Evolutionary conservation across 1,140 invertebrate species (phyloP).

Genomic region (Drosophila punjabiensis): DNA sequence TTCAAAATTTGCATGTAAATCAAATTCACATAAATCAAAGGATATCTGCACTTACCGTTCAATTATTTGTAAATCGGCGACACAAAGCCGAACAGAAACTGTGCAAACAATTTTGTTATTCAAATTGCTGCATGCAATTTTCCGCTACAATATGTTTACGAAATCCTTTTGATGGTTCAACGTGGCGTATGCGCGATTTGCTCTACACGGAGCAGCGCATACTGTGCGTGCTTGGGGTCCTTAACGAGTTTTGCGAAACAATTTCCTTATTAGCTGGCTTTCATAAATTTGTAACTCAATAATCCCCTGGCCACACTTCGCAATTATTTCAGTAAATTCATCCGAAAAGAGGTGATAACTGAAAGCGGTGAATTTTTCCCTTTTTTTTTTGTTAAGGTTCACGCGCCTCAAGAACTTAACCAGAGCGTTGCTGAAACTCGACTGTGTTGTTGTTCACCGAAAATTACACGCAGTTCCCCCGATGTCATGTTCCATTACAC

Average conservation of each 20-base stretch:
- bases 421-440: constrained; percentile 75
- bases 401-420: constrained; percentile 62
- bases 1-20: constrained; percentile 34
- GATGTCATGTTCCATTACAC: constrained; percentile 42
- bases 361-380: constrained; percentile 8
- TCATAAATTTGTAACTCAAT: constrained; percentile 65
- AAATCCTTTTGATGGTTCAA: constrained; percentile 57
- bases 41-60: constrained; percentile 28
- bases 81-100: constrained; percentile 28
- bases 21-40: constrained; percentile 21
- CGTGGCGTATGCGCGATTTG: constrained; percentile 78
- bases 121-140: constrained; percentile 56
- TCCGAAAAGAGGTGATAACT: constrained; percentile 11
- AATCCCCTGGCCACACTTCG: constrained; percentile 26
- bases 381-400: neutral
- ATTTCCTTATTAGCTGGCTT: constrained; percentile 63
- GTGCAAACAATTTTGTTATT: constrained; percentile 50
- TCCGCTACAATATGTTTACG: constrained; percentile 74
- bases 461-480: constrained; percentile 68
- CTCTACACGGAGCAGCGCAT: constrained; percentile 57
- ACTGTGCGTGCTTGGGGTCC: constrained; percentile 22
- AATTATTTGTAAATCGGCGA: constrained; percentile 24
- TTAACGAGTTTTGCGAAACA: constrained; percentile 43
- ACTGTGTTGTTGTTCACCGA: constrained; percentile 74
- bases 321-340: constrained; percentile 24